Conservation (phyloP, 2,888 invertebrate species). For the Perizoma flavofasciatum region DNA sequence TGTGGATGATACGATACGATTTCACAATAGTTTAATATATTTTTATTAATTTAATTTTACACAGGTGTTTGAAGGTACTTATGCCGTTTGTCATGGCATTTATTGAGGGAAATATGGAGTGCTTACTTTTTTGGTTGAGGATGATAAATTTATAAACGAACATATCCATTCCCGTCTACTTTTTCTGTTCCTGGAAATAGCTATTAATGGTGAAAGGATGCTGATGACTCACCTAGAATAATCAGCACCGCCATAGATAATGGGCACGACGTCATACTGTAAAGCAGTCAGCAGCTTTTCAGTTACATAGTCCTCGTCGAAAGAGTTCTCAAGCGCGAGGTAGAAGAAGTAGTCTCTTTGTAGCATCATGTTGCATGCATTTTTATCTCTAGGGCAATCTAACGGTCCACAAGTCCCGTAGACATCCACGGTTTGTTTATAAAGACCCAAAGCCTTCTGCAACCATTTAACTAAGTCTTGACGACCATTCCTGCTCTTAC, state of each 20-base stretch:
- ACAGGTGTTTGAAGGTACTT: no score
- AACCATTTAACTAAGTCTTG: constrained; percentile 49
- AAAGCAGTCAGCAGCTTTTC: constrained; percentile 85
- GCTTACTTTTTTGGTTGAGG: no score
- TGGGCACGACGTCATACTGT: constrained; percentile 85
- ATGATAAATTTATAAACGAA: no score
- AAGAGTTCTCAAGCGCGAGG: constrained; percentile 88
- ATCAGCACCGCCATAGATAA: constrained; percentile 87
- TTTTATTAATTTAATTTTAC: no score
- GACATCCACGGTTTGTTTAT: constrained; percentile 70
- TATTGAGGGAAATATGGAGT: no score
- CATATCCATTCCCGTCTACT: no score
- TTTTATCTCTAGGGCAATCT: constrained; percentile 49
- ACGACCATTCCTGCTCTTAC: constrained; percentile 56
- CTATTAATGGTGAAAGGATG: no score
- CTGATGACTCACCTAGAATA: constrained; percentile 72
- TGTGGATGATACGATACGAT: no score
- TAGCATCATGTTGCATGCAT: constrained; percentile 57
- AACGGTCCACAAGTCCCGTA: constrained; percentile 80
- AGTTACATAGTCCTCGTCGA: constrained; percentile 81
- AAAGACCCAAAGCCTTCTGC: constrained; percentile 47
- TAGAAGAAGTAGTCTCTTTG: constrained; percentile 88
- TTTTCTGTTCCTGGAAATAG: no score
- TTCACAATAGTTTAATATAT: no score
- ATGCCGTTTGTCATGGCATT: no score